Evolutionary conservation across 2,797 vertebrate species (phyloP), one percentile per base, ranked within the genome.

Genomic region (Sardinella longiceps): DNA sequence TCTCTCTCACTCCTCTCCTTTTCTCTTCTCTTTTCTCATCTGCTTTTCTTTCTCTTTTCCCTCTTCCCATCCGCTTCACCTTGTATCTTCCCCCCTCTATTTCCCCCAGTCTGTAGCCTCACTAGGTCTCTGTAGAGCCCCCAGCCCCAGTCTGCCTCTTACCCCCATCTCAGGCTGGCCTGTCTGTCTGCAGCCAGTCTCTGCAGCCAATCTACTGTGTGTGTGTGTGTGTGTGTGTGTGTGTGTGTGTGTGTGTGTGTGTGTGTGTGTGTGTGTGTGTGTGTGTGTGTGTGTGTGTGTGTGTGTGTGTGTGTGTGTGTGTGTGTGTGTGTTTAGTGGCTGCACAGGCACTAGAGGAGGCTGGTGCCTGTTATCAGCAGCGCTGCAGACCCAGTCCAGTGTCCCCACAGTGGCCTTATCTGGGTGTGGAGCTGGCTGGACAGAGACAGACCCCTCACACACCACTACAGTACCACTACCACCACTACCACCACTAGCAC

Each of bases 1-100:
- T 45, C 48, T 81, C 28, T 33, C 80, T 87, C 43, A 80, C 51
- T 81, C 77, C 30, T 81, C 83, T 30, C 10, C 25, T 58, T 5
- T 58, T 20, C 15, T 58, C 56, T 58, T 23, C 56, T 60, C 28
- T 23, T 10, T 11, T n/a, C 20, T 12, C 60, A 28, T 6, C 12
- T 14, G 5, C 37, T 28, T 30, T 30, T 66, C 39, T 80, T 15
- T 60, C 58, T 23, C 28, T 23, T 11, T 11, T 25, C 30, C 60
- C 20, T 30, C 60, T 63, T 6, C 12, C 46, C 6, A 23, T 46
- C 56, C 20, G 39, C n/a, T n/a, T 20, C n/a, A 39, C 37, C 46
- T 30, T 30, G 51, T 23, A 60, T 15, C 80, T 39, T n/a, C 50
- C n/a, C 25, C 58, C 25, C 48, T 81, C 28, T n/a, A 80, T 87